These are phyloP conservation scores for Drosophila rellima DNA, from an alignment of 2,888 invertebrate genomes.

Conservation along the genomic window DNA sequence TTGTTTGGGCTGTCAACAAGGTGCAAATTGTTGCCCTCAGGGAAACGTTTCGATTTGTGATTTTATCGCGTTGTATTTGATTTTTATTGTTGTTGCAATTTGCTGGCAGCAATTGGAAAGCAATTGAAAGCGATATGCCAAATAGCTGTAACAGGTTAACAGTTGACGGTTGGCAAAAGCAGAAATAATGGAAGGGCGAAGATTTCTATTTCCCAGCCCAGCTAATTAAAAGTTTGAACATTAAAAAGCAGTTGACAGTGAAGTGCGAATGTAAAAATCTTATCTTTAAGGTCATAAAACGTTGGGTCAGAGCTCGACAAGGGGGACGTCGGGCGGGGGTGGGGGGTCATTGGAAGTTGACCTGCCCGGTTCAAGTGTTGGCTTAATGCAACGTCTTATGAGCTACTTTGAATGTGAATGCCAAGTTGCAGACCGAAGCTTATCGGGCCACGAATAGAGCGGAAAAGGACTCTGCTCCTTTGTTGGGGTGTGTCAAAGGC, in stretches of 20 bases:
- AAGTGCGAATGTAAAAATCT: conserved; percentile 37
- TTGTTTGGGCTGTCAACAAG: conserved; percentile 51
- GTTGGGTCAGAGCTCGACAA: conserved; percentile 3
- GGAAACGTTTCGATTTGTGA: conserved; percentile 55
- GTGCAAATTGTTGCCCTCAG: conserved; percentile 11
- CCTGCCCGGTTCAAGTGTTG: conserved; percentile 40
- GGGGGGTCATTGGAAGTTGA: conserved; percentile 38
- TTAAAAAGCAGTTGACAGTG: conserved; percentile 34
- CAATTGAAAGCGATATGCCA: conserved; percentile 58
- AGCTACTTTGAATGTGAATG: conserved; percentile 57
- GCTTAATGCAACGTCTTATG: conserved; percentile 49
- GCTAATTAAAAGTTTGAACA: conserved; percentile 62
- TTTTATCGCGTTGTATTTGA: conserved; percentile 58
- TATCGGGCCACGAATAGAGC: conserved; percentile 32
- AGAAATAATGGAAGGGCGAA: background rate
- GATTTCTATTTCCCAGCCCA: background rate
- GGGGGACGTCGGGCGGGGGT: too few species aligned
- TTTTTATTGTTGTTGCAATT: conserved; percentile 59
- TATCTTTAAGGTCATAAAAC: conserved; percentile 67
- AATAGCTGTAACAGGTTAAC: conserved; percentile 36
- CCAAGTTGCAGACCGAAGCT: conserved; percentile 42
- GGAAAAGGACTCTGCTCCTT: conserved; percentile 30
- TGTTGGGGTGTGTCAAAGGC: conserved; percentile 46
- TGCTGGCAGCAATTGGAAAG: conserved; percentile 62
- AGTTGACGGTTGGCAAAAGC: background rate